A percentile compares a stretch with the other conserved stretches of the same genome.
Evolutionary conservation across 92 coral and sea anemone genomes (phyloP).

Genomic region (Siderastrea siderea): DNA sequence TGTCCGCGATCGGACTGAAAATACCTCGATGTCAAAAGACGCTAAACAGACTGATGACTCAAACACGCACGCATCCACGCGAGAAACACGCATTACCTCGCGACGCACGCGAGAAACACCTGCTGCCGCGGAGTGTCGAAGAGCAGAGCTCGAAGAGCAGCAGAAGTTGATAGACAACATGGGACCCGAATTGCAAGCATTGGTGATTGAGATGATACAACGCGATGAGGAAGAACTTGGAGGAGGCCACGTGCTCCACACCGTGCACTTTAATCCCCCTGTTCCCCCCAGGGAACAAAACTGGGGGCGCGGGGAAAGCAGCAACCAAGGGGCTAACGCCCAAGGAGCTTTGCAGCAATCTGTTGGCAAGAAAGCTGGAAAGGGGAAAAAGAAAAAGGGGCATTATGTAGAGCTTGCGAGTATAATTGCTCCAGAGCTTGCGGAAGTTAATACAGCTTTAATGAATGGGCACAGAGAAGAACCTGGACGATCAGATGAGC

Average conservation of each 20-base stretch:
- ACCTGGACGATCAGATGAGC: neutral
- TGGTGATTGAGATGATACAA: conserved; percentile 49
- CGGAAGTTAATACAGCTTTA: conserved; percentile 43
- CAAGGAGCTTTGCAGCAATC: conserved; percentile 5
- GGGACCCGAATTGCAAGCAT: conserved; percentile 47
- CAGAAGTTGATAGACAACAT: conserved; percentile 32
- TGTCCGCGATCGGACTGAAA: neutral
- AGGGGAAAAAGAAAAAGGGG: conserved; percentile 50
- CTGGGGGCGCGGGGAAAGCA: neutral
- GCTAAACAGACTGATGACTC: too few species aligned
- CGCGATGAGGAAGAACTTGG: conserved; percentile 17
- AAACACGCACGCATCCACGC: neutral
- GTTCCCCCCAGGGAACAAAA: conserved; percentile 3
- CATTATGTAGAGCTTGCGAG: conserved; percentile 69
- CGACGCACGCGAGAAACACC: neutral
- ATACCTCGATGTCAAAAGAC: neutral
- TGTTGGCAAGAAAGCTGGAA: conserved; percentile 49
- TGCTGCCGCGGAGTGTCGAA: neutral
- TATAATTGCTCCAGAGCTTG: conserved; percentile 67
- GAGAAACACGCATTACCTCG: neutral
- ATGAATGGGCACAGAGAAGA: conserved; percentile 24
- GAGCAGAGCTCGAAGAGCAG: conserved; percentile 27
- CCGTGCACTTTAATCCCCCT: conserved; percentile 16
- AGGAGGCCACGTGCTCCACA: conserved; percentile 5
- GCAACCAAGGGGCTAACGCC: conserved; percentile 5